phyloP scores from a whole-genome alignment of 1,140 invertebrate species.

The Platyscapa corneri region DNA sequence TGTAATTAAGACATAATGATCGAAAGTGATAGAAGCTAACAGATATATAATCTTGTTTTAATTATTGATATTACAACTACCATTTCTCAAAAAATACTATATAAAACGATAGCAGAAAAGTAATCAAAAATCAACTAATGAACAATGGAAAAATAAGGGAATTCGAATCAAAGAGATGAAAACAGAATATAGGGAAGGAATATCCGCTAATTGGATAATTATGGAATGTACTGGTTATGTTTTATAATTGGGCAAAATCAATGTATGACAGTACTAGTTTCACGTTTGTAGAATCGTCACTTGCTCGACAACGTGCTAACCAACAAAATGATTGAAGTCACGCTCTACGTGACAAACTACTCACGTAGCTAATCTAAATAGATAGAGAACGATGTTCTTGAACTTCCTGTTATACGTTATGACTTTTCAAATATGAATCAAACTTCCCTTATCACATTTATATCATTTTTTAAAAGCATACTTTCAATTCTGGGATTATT shows the following conservation, averaged over 20 bases:
- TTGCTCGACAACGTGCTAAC: conserved; percentile 70
- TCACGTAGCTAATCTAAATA: conserved; percentile 68
- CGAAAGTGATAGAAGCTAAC: no score
- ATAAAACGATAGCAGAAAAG: no score
- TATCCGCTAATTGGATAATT: conserved; percentile 75
- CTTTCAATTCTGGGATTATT: background rate
- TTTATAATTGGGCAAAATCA: conserved; percentile 74
- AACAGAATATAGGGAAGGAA: conserved; percentile 49
- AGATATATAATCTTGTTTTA: no score
- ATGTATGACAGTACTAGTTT: conserved; percentile 56
- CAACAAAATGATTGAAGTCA: conserved; percentile 73
- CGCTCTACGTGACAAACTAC: conserved; percentile 74
- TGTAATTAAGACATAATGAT: no score
- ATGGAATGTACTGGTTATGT: conserved; percentile 72
- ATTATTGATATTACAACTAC: no score
- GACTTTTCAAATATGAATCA: conserved; percentile 41
- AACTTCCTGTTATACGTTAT: conserved; percentile 51
- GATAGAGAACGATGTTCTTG: conserved; percentile 48
- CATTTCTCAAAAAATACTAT: no score
- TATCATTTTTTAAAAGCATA: background rate
- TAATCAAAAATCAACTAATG: no score
- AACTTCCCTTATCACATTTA: background rate
- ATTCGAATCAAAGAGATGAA: background rate
- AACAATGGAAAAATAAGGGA: background rate
- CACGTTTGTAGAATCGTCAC: conserved; percentile 51